Base-by-base conservation (phyloP, 64 coral and sea anemone species). In the Montipora capricornis region DNA sequence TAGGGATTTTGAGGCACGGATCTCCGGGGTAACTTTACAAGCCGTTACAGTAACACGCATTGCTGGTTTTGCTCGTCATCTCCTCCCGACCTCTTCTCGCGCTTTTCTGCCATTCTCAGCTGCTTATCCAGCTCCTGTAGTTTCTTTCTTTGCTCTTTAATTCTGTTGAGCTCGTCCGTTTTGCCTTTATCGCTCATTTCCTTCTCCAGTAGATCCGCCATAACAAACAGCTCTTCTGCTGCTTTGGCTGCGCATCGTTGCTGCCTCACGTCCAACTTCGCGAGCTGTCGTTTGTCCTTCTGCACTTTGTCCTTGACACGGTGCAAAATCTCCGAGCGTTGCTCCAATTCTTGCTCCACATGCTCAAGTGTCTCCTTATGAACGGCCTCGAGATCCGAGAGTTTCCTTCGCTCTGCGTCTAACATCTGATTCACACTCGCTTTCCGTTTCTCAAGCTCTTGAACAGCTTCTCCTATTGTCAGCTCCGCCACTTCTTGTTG, bases 141-240 rank as follows among this genome's bases (percentile, higher is more conserved):
- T 47, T 94, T 88, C 47, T 94, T 99, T 20, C 97, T 88, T 37
- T 99, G 97, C 81, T 99, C 97, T 48, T 96, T 96, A 62, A 99
- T 99, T 79, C 96, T 96, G 15, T 87, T 87, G 20, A 99, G 68
- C 76, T 99, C 97, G 5, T 99, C 97, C 3, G 91, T 74, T 69
- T 99, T 99, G 8, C 97, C 97, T 59, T 99, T 99, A 26, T 96
- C 95, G 14, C 92, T 96, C 97, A 99, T 99, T 70, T 99, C 97
- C 66, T 96, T 96, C 90, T 99, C 97, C 49, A 99, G 55, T 9
- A 99, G 29, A 17, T 99, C 97, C 9, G 97, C 97, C 97, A 99
- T 99, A 8, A 99, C 74, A 70, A 99, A 99, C 2, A 99, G 67
- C 46, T 99, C 97, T 74, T 99, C 97, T 5, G 97, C 97, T 0